Percentiles rank a stretch among this genome's conserved stretches.
Conservation (phyloP, 2,113 vertebrate genomes). For the Nipponia nippon region DNA sequence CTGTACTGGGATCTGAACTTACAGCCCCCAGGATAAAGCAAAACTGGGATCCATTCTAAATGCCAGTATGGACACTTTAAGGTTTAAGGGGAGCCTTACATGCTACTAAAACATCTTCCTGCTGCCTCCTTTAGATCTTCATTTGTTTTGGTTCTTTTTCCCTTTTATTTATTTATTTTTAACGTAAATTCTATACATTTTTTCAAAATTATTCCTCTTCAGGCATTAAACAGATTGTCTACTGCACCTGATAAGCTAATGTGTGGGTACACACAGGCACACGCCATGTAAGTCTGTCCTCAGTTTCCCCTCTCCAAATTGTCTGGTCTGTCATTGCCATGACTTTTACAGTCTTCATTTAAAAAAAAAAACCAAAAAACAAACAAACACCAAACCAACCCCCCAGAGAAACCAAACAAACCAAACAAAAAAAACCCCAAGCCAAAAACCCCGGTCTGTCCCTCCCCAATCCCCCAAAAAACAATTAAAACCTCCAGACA, state of each 20-base stretch:
- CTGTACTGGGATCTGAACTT: background rate
- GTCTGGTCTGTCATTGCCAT: background rate
- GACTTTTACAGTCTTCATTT: background rate
- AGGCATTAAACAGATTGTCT: background rate
- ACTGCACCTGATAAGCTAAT: background rate
- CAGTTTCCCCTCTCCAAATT: background rate
- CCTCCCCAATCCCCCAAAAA: background rate
- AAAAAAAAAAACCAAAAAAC: background rate
- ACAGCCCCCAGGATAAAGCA: background rate
- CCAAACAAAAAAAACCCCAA: background rate
- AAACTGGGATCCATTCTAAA: background rate
- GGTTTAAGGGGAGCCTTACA: background rate
- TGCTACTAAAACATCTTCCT: background rate
- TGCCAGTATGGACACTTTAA: background rate
- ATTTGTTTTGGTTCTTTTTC: background rate
- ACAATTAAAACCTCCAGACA: background rate
- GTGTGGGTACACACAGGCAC: too few species aligned
- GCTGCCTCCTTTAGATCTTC: background rate
- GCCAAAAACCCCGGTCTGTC: background rate
- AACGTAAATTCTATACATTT: background rate
- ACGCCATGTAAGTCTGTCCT: fast-evolving
- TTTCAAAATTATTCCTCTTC: background rate
- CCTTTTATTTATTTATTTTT: background rate
- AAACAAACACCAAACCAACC: background rate
- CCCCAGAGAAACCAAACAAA: background rate